A percentile compares a stretch with the other conserved stretches of the same genome.
Conservation (phyloP, 2,113 vertebrate genomes). For the Ibidorhyncha struthersii region DNA sequence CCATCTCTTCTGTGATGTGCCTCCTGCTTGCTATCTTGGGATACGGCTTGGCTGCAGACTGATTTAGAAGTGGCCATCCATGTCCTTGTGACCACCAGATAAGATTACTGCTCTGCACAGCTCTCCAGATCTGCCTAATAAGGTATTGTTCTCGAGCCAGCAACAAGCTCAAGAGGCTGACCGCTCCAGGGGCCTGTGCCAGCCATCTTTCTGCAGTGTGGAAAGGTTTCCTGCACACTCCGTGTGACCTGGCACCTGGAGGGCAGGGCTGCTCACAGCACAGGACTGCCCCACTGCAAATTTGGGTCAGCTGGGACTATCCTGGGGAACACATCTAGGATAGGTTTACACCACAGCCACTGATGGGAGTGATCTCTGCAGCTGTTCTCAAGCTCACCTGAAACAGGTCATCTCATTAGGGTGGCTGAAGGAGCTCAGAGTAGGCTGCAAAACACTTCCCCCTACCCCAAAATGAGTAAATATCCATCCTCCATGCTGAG, state of each 20-base stretch:
- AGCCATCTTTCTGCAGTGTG: not conserved
- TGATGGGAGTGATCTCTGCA: not conserved
- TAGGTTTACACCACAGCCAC: not conserved
- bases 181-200: not conserved
- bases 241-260: not conserved
- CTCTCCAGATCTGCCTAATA: conserved; percentile 63
- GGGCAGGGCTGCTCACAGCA: not conserved
- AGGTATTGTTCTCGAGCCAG: conserved; percentile 10
- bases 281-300: not conserved
- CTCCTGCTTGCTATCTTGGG: conserved; percentile 64
- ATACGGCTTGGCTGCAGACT: conserved; percentile 43
- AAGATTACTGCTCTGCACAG: conserved; percentile 58
- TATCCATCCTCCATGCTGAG: not conserved
- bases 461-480: not conserved
- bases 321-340: not conserved
- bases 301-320: not conserved
- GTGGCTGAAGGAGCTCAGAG: not conserved
- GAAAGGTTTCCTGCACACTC: not conserved
- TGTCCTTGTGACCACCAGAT: conserved; percentile 68
- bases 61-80: conserved; percentile 63
- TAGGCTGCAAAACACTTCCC: not conserved
- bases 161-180: not conserved
- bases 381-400: not conserved
- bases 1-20: not conserved
- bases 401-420: not conserved